Evolutionary conservation across 2,113 vertebrate species (phyloP), one percentile per base, ranked within the genome.

Genomic region (Jacana jacana): DNA sequence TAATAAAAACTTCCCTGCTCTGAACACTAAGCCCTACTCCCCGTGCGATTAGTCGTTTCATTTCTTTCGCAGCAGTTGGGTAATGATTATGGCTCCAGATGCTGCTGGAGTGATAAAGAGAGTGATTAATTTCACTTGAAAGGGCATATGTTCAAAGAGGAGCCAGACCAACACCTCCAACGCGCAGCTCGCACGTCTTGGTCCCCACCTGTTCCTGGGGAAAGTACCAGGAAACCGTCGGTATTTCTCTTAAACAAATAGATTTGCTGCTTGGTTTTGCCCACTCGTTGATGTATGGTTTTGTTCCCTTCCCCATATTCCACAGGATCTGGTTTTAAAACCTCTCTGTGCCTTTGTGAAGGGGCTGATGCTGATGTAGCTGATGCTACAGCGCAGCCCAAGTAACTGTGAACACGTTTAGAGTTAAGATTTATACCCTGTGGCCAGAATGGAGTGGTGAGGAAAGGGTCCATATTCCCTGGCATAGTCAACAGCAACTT

Each of bases 71-170:
- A 98, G 98, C 98, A 98, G 98, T 98, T 97, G 98, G 98, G 98
- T 98, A 99, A 99, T 99, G 98, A 98, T 98, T 98, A 98, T 96
- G 95, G 97, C 97, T 98, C 97, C 98, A 98, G 98, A 98, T 98
- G 98, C 98, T 98, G 98, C 95, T 94, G 97, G 97, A 98, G 98
- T 98, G 99, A 99, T 99, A 99, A 98, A 99, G 98, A 98, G 98
- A 98, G 98, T 99, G 99, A 99, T 99, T 99, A 99, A 99, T 99
- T 99, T 98, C 98, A 98, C 98, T 99, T 98, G 98, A 99, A 99
- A 98, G 98, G 98, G 97, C 97, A 95, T 97, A 97, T 98, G 98
- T 98, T 99, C 98, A 98, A 98, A 98, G 97, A 95, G 97, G 97
- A 98, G 98, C 98, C 95, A 97, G 96, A 97, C 52, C 88, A 98